Evolutionary conservation across 2,888 invertebrate genomes (phyloP).

Genomic region (Tachystola acroxantha): DNA sequence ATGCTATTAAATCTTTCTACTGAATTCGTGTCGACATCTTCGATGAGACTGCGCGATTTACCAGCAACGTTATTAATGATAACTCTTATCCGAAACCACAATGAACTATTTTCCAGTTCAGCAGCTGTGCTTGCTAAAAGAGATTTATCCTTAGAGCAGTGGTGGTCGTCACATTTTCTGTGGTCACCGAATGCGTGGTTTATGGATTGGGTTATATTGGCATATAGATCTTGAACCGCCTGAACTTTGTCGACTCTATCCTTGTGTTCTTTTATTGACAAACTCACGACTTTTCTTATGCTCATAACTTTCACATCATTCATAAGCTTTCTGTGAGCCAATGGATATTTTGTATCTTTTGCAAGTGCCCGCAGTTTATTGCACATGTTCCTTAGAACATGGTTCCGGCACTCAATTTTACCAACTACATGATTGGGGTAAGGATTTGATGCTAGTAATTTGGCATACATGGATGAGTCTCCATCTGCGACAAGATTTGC

Average conservation of each 20-base stretch:
- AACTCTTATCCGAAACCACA: too few species aligned
- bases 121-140: too few species aligned
- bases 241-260: too few species aligned
- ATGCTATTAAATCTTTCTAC: slow-evolving; percentile 12
- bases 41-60: slow-evolving; percentile 12
- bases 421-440: slow-evolving; percentile 6
- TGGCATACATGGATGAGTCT: slow-evolving; percentile 7
- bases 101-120: too few species aligned
- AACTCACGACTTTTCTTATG: too few species aligned
- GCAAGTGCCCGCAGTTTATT: background rate
- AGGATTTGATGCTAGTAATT: slow-evolving; percentile 7
- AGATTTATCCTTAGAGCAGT: too few species aligned
- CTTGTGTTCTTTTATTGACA: too few species aligned
- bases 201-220: too few species aligned
- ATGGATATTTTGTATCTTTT: slow-evolving; percentile 1
- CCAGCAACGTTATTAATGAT: slow-evolving; percentile 7
- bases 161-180: too few species aligned
- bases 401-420: slow-evolving; percentile 18
- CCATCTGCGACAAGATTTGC: slow-evolving; percentile 8
- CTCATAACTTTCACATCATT: background rate
- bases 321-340: background rate
- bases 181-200: too few species aligned
- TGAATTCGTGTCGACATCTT: slow-evolving; percentile 11
- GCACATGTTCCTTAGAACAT: slow-evolving; percentile 7
- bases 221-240: too few species aligned